Evolutionary conservation across 2,113 vertebrate genomes (phyloP).

Genomic region (Piaya cayana): DNA sequence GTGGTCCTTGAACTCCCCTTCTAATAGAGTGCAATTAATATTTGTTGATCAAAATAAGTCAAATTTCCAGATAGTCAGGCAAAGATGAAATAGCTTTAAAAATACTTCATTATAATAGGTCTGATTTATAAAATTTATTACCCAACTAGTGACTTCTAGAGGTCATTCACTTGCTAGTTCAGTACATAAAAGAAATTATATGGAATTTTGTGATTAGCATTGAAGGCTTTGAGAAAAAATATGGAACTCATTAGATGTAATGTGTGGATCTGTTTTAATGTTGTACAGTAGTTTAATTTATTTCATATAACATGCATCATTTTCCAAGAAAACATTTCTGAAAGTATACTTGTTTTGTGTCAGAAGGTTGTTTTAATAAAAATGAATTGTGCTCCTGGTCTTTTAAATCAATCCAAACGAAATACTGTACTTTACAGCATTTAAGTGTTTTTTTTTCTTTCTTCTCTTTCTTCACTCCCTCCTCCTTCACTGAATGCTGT

Average conservation of each 20-base stretch:
- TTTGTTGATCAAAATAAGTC: slow-evolving; percentile 58
- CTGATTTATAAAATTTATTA: slow-evolving; percentile 74
- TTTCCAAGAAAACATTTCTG: slow-evolving; percentile 58
- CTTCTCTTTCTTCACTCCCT: not conserved
- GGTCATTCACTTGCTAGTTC: slow-evolving; percentile 66
- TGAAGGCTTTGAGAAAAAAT: slow-evolving; percentile 61
- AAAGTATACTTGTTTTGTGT: slow-evolving; percentile 49
- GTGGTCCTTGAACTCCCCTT: not conserved
- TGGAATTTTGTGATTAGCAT: slow-evolving; percentile 69
- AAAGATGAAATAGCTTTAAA: slow-evolving; percentile 63
- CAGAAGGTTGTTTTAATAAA: slow-evolving; percentile 49
- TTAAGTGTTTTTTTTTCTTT: not conserved
- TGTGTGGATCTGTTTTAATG: slow-evolving; percentile 49
- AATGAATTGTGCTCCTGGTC: slow-evolving; percentile 27
- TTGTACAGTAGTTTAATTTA: slow-evolving; percentile 67
- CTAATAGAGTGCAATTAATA: not conserved
- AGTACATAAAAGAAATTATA: slow-evolving; percentile 73
- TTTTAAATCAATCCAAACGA: slow-evolving; percentile 25
- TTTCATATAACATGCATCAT: slow-evolving; percentile 26
- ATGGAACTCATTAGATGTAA: slow-evolving; percentile 64
- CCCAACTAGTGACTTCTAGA: slow-evolving; percentile 67
- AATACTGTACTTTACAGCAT: slow-evolving; percentile 38
- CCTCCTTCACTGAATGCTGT: not conserved
- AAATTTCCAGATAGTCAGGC: slow-evolving; percentile 1
- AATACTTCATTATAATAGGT: slow-evolving; percentile 62